A percentile compares a stretch with the other conserved stretches of the same genome.
Evolutionary conservation across 2,113 vertebrate genomes (phyloP).

Genomic region (Helogale parvula): DNA sequence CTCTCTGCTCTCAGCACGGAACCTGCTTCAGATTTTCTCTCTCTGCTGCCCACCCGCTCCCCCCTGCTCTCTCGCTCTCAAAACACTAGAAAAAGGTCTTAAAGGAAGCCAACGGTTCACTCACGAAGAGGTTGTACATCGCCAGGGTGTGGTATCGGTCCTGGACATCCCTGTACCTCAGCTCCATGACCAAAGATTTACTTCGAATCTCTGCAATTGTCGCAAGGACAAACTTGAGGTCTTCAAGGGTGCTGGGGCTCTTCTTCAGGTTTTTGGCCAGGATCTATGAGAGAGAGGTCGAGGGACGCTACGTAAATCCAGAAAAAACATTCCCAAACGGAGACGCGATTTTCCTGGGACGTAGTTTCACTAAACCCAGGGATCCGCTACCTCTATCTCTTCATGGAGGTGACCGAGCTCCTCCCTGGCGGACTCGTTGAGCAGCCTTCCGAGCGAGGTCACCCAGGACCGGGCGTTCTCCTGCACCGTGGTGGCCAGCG

Average conservation of each 20-base stretch:
- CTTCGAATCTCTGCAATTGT: slow-evolving; percentile 90
- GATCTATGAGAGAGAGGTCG: slow-evolving; percentile 80
- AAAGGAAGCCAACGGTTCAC: background rate
- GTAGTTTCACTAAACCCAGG: background rate
- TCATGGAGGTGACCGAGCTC: slow-evolving; percentile 88
- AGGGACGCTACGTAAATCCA: background rate
- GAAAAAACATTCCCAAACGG: fast-evolving
- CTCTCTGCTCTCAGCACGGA: too few species aligned
- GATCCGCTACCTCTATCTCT: slow-evolving; percentile 88
- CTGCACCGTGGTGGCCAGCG: slow-evolving; percentile 86
- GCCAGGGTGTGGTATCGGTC: slow-evolving; percentile 94
- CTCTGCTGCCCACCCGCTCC: too few species aligned
- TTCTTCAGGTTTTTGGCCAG: slow-evolving; percentile 86
- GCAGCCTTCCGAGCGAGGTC: slow-evolving; percentile 89
- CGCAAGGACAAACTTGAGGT: slow-evolving; percentile 91
- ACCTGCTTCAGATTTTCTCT: too few species aligned
- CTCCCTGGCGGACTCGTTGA: slow-evolving; percentile 90
- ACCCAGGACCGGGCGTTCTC: slow-evolving; percentile 90
- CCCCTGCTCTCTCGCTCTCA: too few species aligned
- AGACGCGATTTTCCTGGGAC: fast-evolving
- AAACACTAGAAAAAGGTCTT: too few species aligned
- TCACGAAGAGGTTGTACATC: slow-evolving; percentile 90
- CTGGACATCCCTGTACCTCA: slow-evolving; percentile 89
- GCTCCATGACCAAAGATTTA: slow-evolving; percentile 91
- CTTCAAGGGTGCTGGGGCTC: slow-evolving; percentile 88